Conservation (phyloP, 92 coral and sea anemone species). For the Parazoanthus darwini region DNA sequence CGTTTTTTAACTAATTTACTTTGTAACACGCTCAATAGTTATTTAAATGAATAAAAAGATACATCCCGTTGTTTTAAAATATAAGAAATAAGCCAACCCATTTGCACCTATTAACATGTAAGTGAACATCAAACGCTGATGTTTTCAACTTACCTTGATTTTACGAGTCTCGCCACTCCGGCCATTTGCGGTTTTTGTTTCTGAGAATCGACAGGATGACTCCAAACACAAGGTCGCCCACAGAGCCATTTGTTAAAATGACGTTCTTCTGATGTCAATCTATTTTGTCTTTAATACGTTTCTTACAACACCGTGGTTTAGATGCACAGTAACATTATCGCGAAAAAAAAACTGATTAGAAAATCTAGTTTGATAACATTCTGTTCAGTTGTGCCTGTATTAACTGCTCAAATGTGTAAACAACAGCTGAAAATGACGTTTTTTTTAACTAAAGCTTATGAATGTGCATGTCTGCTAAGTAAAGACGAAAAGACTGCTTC, state of each 20-base stretch:
- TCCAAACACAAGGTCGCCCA: constrained; percentile 4
- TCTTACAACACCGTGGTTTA: neutral
- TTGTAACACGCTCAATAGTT: neutral
- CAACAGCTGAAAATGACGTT: neutral
- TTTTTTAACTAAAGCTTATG: neutral
- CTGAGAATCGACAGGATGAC: neutral
- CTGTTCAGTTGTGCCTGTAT: neutral
- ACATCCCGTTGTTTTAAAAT: neutral
- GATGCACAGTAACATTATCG: neutral
- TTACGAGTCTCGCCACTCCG: neutral
- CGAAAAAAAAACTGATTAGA: neutral
- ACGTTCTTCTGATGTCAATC: neutral
- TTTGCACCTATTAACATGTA: neutral
- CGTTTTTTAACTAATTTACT: neutral
- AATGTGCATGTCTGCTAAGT: neutral
- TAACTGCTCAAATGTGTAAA: neutral
- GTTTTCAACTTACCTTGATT: neutral
- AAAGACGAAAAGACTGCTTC: neutral
- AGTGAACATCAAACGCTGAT: neutral
- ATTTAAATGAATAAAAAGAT: neutral
- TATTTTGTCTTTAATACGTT: neutral
- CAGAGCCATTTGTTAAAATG: neutral
- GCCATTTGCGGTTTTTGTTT: neutral
- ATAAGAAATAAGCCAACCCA: neutral
- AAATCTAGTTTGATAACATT: neutral